phyloP scores from a whole-genome alignment of 2,113 vertebrate genomes.

The Oryzias melastigma region DNA sequence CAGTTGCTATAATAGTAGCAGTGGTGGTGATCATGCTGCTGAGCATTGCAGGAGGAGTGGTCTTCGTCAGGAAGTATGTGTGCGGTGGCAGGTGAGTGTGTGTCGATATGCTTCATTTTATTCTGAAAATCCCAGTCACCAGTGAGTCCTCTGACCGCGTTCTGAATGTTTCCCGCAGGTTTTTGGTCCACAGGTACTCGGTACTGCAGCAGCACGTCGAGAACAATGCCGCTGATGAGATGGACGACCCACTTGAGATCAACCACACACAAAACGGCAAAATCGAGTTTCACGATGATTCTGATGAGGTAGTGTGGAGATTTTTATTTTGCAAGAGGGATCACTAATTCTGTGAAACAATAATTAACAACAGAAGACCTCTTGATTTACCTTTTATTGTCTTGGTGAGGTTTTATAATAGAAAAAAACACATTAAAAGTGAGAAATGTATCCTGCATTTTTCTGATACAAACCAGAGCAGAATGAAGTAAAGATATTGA shows the following conservation, averaged over 20 bases:
- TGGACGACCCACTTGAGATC: slow-evolving; percentile 77
- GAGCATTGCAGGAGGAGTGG: slow-evolving; percentile 73
- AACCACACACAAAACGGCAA: slow-evolving; percentile 67
- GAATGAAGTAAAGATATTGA: too few relatives aligned
- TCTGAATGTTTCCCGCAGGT: slow-evolving; percentile 71
- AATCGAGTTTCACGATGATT: slow-evolving; percentile 88
- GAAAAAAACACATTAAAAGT: too few relatives aligned
- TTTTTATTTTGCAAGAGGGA: not conserved
- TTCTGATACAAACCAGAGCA: too few relatives aligned
- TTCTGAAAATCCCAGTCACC: not conserved
- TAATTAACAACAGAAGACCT: not conserved
- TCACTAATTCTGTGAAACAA: not conserved
- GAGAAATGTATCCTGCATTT: too few relatives aligned
- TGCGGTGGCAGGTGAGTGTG: slow-evolving; percentile 89
- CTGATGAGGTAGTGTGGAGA: slow-evolving; percentile 84
- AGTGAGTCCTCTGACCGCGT: not conserved
- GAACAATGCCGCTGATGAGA: slow-evolving; percentile 76
- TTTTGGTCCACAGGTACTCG: slow-evolving; percentile 92
- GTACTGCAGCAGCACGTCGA: slow-evolving; percentile 87
- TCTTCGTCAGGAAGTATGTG: slow-evolving; percentile 91
- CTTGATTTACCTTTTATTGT: too few relatives aligned
- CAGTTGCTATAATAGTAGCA: slow-evolving; percentile 76
- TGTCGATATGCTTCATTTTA: not conserved
- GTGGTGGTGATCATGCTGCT: slow-evolving; percentile 81
- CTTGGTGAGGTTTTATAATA: too few relatives aligned